Percentiles rank a stretch among this genome's conserved stretches.
phyloP scores from a whole-genome alignment of 2,888 invertebrate genomes.

The Panzeria rudis region DNA sequence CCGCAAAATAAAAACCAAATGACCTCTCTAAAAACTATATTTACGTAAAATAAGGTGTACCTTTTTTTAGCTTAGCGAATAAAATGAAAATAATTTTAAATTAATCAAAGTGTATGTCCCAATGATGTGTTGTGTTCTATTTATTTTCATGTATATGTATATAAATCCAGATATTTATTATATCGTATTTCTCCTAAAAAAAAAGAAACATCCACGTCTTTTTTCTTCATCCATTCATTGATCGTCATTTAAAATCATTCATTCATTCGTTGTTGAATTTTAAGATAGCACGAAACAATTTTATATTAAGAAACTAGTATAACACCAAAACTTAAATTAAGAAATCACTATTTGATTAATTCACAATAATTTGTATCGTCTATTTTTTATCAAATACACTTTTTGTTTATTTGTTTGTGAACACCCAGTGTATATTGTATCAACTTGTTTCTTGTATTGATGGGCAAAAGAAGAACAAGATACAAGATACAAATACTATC shows the following conservation, averaged over 20 bases:
- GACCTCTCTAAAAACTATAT: too few species aligned
- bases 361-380: too few species aligned
- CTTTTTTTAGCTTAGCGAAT: neutral
- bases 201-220: neutral
- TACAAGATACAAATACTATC: too few species aligned
- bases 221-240: constrained; percentile 4
- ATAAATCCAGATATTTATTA: neutral
- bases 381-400: too few species aligned
- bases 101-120: constrained; percentile 45
- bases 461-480: too few species aligned
- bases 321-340: too few species aligned
- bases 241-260: neutral
- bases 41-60: neutral
- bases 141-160: constrained; percentile 18
- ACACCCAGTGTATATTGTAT: too few species aligned
- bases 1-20: neutral
- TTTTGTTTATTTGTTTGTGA: too few species aligned
- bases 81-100: neutral
- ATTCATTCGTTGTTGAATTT: constrained; percentile 17
- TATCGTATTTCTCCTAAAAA: neutral
- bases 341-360: too few species aligned
- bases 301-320: too few species aligned
- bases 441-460: too few species aligned
- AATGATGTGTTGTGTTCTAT: constrained; percentile 45
- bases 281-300: neutral